These are phyloP conservation scores for Hippopotamus amphibius DNA, from an alignment of 2,113 vertebrate species.

Conservation along the genomic window DNA sequence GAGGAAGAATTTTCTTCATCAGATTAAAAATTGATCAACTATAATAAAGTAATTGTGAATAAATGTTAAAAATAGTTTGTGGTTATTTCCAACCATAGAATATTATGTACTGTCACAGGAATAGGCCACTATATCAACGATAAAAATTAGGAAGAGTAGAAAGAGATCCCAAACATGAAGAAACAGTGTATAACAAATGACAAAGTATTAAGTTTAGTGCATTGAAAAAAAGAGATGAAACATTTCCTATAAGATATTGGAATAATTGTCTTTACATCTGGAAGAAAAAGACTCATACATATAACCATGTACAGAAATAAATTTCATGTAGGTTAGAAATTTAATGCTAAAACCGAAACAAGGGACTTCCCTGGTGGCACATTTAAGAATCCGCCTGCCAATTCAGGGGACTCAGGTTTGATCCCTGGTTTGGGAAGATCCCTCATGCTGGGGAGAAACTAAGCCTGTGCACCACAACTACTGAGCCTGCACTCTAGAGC, in stretches of 20 bases:
- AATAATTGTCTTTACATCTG: not conserved
- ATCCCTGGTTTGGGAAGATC: too few species aligned
- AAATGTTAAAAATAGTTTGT: not conserved
- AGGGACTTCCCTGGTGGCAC: not conserved
- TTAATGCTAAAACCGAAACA: not conserved
- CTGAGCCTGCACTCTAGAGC: too few species aligned
- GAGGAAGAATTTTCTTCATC: not conserved
- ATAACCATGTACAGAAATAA: not conserved
- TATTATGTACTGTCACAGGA: not conserved
- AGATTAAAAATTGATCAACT: not conserved
- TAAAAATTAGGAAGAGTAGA: not conserved
- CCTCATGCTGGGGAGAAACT: too few species aligned
- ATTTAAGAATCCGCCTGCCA: too few species aligned
- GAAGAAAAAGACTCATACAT: not conserved
- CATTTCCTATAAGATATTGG: not conserved
- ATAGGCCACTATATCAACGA: not conserved
- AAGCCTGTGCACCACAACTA: too few species aligned
- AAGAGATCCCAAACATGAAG: not conserved
- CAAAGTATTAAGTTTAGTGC: not conserved
- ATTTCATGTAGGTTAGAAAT: not conserved
- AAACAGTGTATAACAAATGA: not conserved
- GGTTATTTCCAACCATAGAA: not conserved
- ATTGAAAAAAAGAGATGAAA: not conserved
- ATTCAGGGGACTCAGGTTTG: too few species aligned
- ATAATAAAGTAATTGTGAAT: not conserved